These are phyloP conservation scores for Hydrotaea diabolus DNA, from an alignment of 2,888 invertebrate species.

Conservation along the genomic window DNA sequence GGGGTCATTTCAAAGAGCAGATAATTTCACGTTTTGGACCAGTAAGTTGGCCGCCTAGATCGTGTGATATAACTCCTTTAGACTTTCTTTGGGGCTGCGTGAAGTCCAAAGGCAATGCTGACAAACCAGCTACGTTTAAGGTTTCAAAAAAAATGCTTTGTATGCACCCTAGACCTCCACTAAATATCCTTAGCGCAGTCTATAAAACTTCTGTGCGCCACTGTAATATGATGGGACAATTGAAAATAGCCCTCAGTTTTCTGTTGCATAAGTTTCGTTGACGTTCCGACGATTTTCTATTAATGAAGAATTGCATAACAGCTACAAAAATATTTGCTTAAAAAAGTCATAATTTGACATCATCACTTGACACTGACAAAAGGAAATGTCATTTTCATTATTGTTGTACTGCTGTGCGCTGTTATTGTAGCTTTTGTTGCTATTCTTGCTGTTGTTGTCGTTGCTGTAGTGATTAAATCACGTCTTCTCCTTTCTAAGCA, in stretches of 20 bases:
- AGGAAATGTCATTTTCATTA: constrained; percentile 69
- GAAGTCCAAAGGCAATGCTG: no score
- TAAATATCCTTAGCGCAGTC: no score
- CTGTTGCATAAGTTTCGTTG: constrained; percentile 22
- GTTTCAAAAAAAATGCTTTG: no score
- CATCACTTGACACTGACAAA: constrained; percentile 69
- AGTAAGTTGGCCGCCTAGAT: no score
- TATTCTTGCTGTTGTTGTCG: constrained; percentile 31
- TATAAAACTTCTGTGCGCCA: no score
- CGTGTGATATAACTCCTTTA: no score
- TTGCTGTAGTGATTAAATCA: constrained; percentile 60
- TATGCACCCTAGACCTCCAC: no score
- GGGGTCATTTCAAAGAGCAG: no score
- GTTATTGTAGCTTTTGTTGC: background rate
- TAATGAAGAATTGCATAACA: constrained; percentile 62
- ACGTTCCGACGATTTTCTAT: background rate
- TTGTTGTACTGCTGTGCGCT: constrained; percentile 5
- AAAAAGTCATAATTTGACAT: constrained; percentile 68
- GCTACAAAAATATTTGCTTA: constrained; percentile 57
- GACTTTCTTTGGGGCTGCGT: no score
- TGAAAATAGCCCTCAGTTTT: background rate
- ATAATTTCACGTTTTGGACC: no score
- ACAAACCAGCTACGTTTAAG: no score
- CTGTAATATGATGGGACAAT: no score
- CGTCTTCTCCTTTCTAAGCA: constrained; percentile 63